A percentile compares a stretch with the other conserved stretches of the same genome.
phyloP scores from a whole-genome alignment of 2,888 invertebrate genomes.

The Epirrhoe alternata region DNA sequence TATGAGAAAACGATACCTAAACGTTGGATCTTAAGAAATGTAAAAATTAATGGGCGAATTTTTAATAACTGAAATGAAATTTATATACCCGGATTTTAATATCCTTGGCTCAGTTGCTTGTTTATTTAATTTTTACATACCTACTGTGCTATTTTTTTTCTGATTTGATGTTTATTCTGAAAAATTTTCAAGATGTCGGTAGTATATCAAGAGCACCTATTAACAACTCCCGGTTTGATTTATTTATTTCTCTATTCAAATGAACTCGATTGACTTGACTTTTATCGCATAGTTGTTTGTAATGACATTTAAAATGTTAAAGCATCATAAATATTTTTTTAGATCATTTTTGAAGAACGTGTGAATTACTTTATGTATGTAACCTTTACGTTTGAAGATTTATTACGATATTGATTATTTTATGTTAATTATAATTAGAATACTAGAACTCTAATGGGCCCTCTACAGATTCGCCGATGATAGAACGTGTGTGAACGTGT shows the following conservation, averaged over 20 bases:
- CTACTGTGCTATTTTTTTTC: too few species aligned
- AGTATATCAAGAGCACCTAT: neutral
- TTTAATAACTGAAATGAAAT: too few species aligned
- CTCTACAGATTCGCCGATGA: too few species aligned
- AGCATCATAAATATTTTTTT: conserved; percentile 10
- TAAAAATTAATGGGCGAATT: too few species aligned
- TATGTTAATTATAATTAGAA: neutral
- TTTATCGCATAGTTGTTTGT: conserved; percentile 21
- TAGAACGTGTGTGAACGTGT: too few species aligned
- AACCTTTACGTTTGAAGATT: conserved; percentile 5
- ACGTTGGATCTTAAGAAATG: too few species aligned
- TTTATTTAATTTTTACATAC: too few species aligned
- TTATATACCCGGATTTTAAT: too few species aligned
- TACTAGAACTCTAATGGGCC: neutral
- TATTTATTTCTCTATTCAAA: conserved; percentile 21
- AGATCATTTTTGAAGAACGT: neutral
- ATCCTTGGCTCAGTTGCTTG: too few species aligned
- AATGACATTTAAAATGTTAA: conserved; percentile 27
- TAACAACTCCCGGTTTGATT: conserved; percentile 4
- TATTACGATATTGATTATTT: neutral
- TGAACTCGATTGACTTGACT: conserved; percentile 28
- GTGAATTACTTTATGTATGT: neutral
- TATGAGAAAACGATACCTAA: too few species aligned
- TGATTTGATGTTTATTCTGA: too few species aligned
- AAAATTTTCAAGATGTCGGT: neutral